Evolutionary conservation across 2,797 vertebrate genomes (phyloP).

Genomic region (Clarias fuscus): DNA sequence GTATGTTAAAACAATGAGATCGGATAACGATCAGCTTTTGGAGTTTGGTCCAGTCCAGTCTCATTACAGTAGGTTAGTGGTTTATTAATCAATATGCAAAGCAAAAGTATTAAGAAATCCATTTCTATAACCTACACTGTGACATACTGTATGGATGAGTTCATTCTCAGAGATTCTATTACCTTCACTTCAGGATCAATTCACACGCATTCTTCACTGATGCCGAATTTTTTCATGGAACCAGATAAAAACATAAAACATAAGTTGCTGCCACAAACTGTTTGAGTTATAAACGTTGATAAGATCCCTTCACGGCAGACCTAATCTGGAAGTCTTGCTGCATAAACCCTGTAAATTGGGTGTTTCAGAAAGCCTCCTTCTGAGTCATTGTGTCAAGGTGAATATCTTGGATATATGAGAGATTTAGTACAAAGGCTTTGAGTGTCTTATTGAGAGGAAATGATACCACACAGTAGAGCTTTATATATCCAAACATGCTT

Average conservation of each 20-base stretch:
- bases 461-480: background rate
- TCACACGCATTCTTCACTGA: constrained; percentile 4
- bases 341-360: background rate
- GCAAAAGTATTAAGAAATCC: background rate
- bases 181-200: constrained; percentile 13
- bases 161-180: background rate
- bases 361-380: background rate
- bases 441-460: constrained; percentile 1
- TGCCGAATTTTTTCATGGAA: constrained; percentile 3
- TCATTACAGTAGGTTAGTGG: background rate
- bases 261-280: background rate
- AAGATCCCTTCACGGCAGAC: background rate
- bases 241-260: background rate
- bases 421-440: background rate
- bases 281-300: background rate
- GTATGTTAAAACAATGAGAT: background rate
- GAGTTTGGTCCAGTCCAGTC: background rate
- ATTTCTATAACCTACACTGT: background rate
- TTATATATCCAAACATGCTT: background rate
- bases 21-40: too few species aligned
- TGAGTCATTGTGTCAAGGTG: background rate
- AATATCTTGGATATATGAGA: constrained; percentile 12
- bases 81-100: background rate
- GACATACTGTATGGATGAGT: background rate
- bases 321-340: background rate